These are phyloP conservation scores for Dicrostonyx torquatus DNA, from an alignment of 2,797 vertebrate genomes.

Conservation along the genomic window DNA sequence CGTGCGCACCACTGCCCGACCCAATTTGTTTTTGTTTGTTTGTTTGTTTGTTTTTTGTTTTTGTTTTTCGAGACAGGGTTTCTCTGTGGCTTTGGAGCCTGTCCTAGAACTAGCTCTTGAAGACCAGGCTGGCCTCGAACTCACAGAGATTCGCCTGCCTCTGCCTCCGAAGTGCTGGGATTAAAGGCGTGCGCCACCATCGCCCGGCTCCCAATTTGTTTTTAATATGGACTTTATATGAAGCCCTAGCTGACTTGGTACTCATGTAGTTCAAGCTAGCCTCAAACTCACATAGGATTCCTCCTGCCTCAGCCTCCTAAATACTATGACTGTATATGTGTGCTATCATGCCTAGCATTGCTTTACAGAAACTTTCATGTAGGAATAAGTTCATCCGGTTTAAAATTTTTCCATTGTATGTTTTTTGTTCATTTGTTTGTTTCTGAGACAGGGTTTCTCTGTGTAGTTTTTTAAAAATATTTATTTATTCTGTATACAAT, in stretches of 20 bases:
- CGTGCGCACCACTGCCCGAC: too few relatives aligned
- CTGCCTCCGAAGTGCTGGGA: neutral
- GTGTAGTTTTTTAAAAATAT: too few relatives aligned
- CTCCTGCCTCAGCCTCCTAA: neutral
- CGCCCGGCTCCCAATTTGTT: too few relatives aligned
- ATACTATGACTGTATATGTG: neutral
- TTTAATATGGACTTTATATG: neutral
- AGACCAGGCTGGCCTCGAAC: neutral
- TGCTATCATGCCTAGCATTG: neutral
- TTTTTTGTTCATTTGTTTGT: neutral
- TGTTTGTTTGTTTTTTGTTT: too few relatives aligned
- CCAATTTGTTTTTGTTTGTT: too few relatives aligned
- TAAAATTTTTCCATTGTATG: neutral
- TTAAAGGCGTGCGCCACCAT: neutral
- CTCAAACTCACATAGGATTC: neutral
- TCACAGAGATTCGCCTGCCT: neutral
- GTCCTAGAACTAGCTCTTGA: neutral
- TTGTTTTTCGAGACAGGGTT: neutral
- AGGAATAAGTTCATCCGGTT: neutral
- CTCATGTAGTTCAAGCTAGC: neutral
- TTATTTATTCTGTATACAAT: too few relatives aligned
- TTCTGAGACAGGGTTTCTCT: too few relatives aligned
- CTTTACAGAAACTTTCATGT: slow-evolving; percentile 25
- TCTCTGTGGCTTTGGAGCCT: too few relatives aligned
- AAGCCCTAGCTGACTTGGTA: neutral